Evolutionary conservation across 2,797 vertebrate species (phyloP), one percentile per base, ranked within the genome.

Genomic region (Otolemur crassicaudatus): DNA sequence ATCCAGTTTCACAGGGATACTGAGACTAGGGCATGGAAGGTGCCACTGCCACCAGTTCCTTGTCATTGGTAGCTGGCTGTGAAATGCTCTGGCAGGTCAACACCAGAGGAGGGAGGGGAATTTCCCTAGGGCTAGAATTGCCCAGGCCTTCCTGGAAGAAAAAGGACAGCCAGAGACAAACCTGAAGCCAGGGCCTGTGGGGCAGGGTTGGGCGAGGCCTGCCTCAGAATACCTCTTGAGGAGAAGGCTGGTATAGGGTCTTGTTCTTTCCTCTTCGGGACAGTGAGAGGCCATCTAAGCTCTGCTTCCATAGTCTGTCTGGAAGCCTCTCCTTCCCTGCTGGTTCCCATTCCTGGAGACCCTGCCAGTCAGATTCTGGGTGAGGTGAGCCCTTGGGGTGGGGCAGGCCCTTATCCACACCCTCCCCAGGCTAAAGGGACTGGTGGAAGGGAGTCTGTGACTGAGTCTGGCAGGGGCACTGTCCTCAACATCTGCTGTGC

Each of bases 301-400:
- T 27, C 29, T 58, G 91, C 79, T 49, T 63, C 12, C 13, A n/a
- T 56, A 85, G 65, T 73, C 75, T 22, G 14, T 49, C 37, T 46
- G 46, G 22, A 40, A 80, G 23, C 56, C 37, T 22, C 22, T 84
- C 86, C 69, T 85, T 49, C 7, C 49, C 49, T 43, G 19, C 43
- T 5, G 76, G 46, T 40, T 37, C 37, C 3, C 37, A 31, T 23
- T 4, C 60, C 61, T 4, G 17, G 29, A 46, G 22, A 3, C 43
- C 75, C 23, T 46, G 75, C 0, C 0, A 67, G n/a, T 6, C 4
- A 37, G 60, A 9, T 14, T 43, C 37, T 37, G 20, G 6, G 43
- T 29, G n/a, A 65, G 63, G 23, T 87, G 79, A 65, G 31, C 37
- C 16, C 65, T 69, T 3, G 0, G 31, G 6, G 6, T 17, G 4